Base-by-base conservation (phyloP, 2,797 vertebrate genomes). In the Neoniphon sammara region DNA sequence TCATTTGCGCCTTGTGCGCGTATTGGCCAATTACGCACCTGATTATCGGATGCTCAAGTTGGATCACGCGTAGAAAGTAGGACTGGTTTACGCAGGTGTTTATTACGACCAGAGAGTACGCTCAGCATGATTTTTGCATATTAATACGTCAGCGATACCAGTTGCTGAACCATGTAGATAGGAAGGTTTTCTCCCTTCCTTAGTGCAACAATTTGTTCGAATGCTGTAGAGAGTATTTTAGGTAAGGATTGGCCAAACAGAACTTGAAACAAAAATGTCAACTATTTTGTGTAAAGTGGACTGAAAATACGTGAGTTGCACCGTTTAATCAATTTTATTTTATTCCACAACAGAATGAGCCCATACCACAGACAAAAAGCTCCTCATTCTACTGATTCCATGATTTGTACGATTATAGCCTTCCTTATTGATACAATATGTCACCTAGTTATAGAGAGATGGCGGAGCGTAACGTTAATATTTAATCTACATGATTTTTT, bases 21-120 rank as follows among this genome's bases (percentile, higher is more conserved):
- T 76, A 58, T 18, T 66, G 58, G 39, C 31, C 82, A 75, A 67
- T 84, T 85, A 85, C 75, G 80, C 85, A 67, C 73, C 7, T 4
- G 50, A 27, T n/a, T 64, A 14, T 1, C 6, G 12, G 23, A 0
- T 11, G 0, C 30, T 23, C 0, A 27, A 2, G 20, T 36, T 18
- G 21, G 53, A 23, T 49, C 54, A 58, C 31, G 14, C 47, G n/a
- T 46, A 30, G 34, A 44, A 55, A 17, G 7, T 7, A 5, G 4
- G 5, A 42, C 20, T 53, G 44, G 0, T 27, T 52, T 60, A 25
- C 53, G 65, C 72, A 75, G 77, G 80, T 80, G 78, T 73, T 65
- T 30, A 67, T 34, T 7, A 8, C 2, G 2, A 20, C 4, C 2
- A 31, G 5, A 27, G 30, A 39, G 36, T 10, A 23, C 15, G 4